These are phyloP conservation scores for Danionella dracula DNA, from an alignment of 2,797 vertebrate species.

Conservation along the genomic window DNA sequence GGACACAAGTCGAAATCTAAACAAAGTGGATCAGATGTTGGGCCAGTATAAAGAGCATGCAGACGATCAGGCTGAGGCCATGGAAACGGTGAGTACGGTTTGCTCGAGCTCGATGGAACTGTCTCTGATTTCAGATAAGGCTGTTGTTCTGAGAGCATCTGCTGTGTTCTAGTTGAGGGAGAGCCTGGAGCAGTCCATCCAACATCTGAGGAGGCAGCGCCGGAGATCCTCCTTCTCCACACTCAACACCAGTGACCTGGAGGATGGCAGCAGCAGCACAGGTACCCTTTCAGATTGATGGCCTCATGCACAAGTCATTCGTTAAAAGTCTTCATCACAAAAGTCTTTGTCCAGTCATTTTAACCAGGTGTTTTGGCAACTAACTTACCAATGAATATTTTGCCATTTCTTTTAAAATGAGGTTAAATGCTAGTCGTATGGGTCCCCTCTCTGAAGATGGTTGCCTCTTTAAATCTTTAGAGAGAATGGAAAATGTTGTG, in stretches of 20 bases:
- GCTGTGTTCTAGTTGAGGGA: constrained; percentile 78
- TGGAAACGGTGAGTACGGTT: constrained; percentile 73
- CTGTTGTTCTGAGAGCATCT: neutral
- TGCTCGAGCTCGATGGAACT: neutral
- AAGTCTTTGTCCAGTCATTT: too few relatives aligned
- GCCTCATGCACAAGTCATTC: too few relatives aligned
- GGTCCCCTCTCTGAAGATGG: too few relatives aligned
- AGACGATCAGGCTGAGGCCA: constrained; percentile 79
- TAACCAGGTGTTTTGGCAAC: too few relatives aligned
- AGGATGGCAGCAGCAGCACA: constrained; percentile 61
- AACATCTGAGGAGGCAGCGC: constrained; percentile 78
- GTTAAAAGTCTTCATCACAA: too few relatives aligned
- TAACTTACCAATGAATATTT: too few relatives aligned
- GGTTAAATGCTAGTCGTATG: too few relatives aligned
- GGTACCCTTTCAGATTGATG: too few relatives aligned
- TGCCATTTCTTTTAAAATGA: too few relatives aligned
- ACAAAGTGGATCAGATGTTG: constrained; percentile 85
- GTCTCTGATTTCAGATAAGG: constrained; percentile 23
- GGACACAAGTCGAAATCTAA: constrained; percentile 88
- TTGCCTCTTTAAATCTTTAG: too few relatives aligned
- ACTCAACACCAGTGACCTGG: constrained; percentile 81
- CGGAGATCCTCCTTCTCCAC: constrained; percentile 74
- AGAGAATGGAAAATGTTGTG: too few relatives aligned
- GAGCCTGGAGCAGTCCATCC: constrained; percentile 84
- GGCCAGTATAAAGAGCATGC: constrained; percentile 84